Percentiles rank a stretch among this genome's conserved stretches.
Conservation (phyloP, 1,140 invertebrate genomes). For the Arion vulgaris region DNA sequence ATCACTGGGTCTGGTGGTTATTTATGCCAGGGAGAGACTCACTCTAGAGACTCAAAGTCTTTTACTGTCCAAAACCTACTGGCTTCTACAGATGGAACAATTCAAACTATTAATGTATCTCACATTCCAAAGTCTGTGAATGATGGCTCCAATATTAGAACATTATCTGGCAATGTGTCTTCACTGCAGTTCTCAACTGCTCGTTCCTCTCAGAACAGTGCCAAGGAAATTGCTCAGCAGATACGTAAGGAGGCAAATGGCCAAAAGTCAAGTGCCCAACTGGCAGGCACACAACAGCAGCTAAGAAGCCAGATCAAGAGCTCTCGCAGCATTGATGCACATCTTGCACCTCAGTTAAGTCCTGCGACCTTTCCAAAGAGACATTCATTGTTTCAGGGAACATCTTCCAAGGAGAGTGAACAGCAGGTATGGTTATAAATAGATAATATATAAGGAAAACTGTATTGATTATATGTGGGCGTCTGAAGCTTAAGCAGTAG, state of each 20-base stretch:
- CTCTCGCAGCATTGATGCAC: slow-evolving; percentile 34
- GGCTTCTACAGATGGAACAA: slow-evolving; percentile 9
- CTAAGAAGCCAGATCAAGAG: slow-evolving; percentile 30
- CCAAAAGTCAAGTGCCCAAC: slow-evolving; percentile 29
- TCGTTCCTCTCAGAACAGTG: slow-evolving; percentile 8
- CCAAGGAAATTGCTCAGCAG: slow-evolving; percentile 38
- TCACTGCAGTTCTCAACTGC: neutral
- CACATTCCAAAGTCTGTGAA: slow-evolving; percentile 25
- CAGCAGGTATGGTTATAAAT: neutral
- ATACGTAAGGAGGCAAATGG: slow-evolving; percentile 36
- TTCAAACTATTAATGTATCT: slow-evolving; percentile 35
- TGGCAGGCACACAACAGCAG: slow-evolving; percentile 32
- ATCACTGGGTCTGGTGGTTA: slow-evolving; percentile 8
- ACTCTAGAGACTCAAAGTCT: neutral
- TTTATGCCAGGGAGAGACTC: neutral
- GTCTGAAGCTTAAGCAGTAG: too few species aligned
- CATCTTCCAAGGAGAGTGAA: slow-evolving; percentile 3
- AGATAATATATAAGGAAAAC: too few species aligned
- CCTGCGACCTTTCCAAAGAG: neutral
- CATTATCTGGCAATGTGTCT: neutral
- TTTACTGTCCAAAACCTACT: slow-evolving; percentile 27
- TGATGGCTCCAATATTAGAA: neutral
- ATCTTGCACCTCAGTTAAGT: neutral
- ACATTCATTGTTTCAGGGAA: neutral
- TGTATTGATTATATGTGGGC: too few species aligned